Conservation (phyloP, 2,797 vertebrate genomes). For the Mastacembelus armatus region DNA sequence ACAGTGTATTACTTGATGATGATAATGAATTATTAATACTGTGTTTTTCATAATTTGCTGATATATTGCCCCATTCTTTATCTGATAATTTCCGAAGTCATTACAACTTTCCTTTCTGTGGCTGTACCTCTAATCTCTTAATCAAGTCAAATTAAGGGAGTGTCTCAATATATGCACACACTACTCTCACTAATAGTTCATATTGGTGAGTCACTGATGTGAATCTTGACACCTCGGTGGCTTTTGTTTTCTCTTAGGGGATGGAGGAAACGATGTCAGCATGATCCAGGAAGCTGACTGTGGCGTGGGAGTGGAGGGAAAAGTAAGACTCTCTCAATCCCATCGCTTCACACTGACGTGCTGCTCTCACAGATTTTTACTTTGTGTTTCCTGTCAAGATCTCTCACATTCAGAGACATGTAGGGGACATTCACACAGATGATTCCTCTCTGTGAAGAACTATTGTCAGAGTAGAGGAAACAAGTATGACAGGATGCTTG, state of each 20-base stretch:
- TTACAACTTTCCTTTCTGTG: not conserved
- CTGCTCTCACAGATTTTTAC: constrained; percentile 51
- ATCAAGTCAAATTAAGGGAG: constrained; percentile 39
- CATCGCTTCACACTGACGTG: constrained; percentile 44
- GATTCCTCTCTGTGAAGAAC: constrained; percentile 67
- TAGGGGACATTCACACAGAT: constrained; percentile 53
- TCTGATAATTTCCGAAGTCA: not conserved
- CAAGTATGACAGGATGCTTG: constrained; percentile 58
- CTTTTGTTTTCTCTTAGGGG: constrained; percentile 87
- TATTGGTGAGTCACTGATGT: constrained; percentile 54
- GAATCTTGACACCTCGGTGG: constrained; percentile 72
- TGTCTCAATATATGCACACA: constrained; percentile 16
- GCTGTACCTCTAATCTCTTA: not conserved
- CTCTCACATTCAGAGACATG: constrained; percentile 54
- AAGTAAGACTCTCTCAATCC: constrained; percentile 88
- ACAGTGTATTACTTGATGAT: too few species aligned
- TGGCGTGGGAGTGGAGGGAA: constrained; percentile 98
- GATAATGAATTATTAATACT: too few species aligned
- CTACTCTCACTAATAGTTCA: not conserved
- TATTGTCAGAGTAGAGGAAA: constrained; percentile 60
- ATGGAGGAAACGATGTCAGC: constrained; percentile 98
- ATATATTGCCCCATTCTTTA: not conserved
- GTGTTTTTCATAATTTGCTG: not conserved
- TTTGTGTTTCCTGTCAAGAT: constrained; percentile 77
- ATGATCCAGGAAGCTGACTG: constrained; percentile 99